phyloP scores from a whole-genome alignment of 2,888 invertebrate species.

The Drosophila pseudotalamancana region DNA sequence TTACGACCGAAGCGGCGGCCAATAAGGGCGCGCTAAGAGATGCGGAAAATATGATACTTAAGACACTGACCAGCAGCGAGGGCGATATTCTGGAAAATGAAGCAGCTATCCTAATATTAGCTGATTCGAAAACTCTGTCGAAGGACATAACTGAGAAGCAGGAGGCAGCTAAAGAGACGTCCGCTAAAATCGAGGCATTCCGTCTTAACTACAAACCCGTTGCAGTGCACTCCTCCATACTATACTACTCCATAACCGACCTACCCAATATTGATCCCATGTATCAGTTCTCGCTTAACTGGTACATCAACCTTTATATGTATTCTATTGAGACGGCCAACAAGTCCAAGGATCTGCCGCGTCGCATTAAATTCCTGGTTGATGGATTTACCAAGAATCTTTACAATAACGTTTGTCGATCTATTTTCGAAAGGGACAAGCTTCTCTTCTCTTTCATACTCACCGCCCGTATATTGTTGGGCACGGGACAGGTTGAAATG shows the following conservation, averaged over 20 bases:
- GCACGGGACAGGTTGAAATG: conserved; percentile 86
- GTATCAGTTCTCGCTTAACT: conserved; percentile 97
- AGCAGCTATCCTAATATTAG: conserved; percentile 93
- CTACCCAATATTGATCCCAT: conserved; percentile 95
- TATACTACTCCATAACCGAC: conserved; percentile 95
- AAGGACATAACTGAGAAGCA: conserved; percentile 94
- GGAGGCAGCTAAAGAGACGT: conserved; percentile 92
- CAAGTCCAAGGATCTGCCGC: conserved; percentile 88
- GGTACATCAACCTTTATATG: conserved; percentile 91
- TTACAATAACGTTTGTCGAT: conserved; percentile 94
- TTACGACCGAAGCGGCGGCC: conserved; percentile 91
- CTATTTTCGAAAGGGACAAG: conserved; percentile 95
- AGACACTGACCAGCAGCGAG: conserved; percentile 91
- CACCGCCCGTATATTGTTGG: conserved; percentile 88
- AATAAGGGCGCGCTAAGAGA: conserved; percentile 92
- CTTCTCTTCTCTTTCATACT: conserved; percentile 92
- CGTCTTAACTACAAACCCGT: conserved; percentile 93
- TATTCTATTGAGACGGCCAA: conserved; percentile 84
- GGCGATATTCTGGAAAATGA: conserved; percentile 97
- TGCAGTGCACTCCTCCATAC: conserved; percentile 92
- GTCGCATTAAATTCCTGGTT: conserved; percentile 91
- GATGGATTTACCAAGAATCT: conserved; percentile 92
- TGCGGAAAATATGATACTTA: conserved; percentile 94
- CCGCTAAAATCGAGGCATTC: conserved; percentile 92
- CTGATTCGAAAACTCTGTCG: conserved; percentile 92